phyloP scores from a whole-genome alignment of 2,797 vertebrate genomes.

The Gadopsis bispinosus region DNA sequence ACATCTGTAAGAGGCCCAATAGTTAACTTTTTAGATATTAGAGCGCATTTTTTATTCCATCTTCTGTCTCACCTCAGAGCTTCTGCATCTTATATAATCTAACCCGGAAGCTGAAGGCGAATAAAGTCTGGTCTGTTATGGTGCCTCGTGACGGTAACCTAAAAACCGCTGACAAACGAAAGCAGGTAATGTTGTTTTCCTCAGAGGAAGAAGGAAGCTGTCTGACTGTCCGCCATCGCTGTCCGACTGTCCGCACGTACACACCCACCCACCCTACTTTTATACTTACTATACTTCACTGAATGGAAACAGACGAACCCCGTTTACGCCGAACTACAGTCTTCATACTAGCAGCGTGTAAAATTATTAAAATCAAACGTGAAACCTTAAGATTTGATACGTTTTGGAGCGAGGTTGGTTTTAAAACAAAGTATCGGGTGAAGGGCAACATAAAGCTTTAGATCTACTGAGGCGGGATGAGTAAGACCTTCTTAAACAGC shows the following conservation, averaged over 20 bases:
- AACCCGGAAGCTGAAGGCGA: too few species aligned
- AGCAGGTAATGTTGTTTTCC: fast-evolving
- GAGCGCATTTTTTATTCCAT: too few species aligned
- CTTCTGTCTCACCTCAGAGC: too few species aligned
- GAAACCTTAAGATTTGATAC: fast-evolving
- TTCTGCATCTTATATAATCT: too few species aligned
- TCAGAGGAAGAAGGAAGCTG: constrained; percentile 12
- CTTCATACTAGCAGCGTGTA: fast-evolving
- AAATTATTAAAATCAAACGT: fast-evolving
- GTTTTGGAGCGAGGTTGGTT: background rate
- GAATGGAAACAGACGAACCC: too few species aligned
- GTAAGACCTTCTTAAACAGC: fast-evolving
- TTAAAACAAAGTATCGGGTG: background rate
- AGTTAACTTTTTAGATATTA: too few species aligned
- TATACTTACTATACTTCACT: background rate
- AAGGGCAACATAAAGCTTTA: background rate
- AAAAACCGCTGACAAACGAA: too few species aligned
- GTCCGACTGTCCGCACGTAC: constrained; percentile 42
- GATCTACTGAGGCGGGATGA: too few species aligned
- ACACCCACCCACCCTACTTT: background rate
- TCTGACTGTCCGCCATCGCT: constrained; percentile 40
- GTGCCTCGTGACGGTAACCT: too few species aligned
- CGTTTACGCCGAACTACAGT: background rate
- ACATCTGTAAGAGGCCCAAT: too few species aligned
- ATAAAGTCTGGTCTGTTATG: too few species aligned